A percentile compares a stretch with the other conserved stretches of the same genome.
phyloP scores from a whole-genome alignment of 1,140 invertebrate genomes.

The Philopotamus ludificatus region DNA sequence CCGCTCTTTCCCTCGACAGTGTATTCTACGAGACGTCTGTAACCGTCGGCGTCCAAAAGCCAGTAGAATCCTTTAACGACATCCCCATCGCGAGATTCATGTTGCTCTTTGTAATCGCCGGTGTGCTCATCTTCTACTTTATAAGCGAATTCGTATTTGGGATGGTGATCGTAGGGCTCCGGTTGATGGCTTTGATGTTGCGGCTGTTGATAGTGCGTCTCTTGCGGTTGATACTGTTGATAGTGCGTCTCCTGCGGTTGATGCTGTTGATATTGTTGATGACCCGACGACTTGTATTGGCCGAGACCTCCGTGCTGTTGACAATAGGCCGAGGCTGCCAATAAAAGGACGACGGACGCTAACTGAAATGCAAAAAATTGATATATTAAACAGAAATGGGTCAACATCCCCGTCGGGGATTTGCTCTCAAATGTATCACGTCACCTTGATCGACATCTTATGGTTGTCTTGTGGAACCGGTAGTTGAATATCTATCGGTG shows the following conservation, averaged over 20 bases:
- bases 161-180: conserved; percentile 49
- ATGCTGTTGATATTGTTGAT: conserved; percentile 9
- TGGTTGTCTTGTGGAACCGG: too few relatives aligned
- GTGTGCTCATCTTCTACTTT: conserved; percentile 55
- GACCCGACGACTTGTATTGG: conserved; percentile 2
- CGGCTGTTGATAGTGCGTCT: background rate
- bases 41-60: conserved; percentile 47
- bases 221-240: conserved; percentile 13
- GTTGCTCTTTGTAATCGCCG: conserved; percentile 56
- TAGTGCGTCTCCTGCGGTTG: background rate
- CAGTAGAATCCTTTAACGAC: conserved; percentile 54
- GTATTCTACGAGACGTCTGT: conserved; percentile 47
- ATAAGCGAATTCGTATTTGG: conserved; percentile 53
- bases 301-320: conserved; percentile 1
- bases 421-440: too few relatives aligned
- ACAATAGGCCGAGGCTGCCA: conserved; percentile 3
- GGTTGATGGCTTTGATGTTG: conserved; percentile 41
- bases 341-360: background rate
- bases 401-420: too few relatives aligned
- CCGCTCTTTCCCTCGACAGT: conserved; percentile 35
- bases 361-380: conserved; percentile 5
- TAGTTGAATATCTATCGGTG: too few relatives aligned
- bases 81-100: conserved; percentile 58
- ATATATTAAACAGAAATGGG: too few relatives aligned
- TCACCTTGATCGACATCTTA: too few relatives aligned